Evolutionary conservation across 2,888 invertebrate species (phyloP).

Genomic region (Limnephilus marmoratus): DNA sequence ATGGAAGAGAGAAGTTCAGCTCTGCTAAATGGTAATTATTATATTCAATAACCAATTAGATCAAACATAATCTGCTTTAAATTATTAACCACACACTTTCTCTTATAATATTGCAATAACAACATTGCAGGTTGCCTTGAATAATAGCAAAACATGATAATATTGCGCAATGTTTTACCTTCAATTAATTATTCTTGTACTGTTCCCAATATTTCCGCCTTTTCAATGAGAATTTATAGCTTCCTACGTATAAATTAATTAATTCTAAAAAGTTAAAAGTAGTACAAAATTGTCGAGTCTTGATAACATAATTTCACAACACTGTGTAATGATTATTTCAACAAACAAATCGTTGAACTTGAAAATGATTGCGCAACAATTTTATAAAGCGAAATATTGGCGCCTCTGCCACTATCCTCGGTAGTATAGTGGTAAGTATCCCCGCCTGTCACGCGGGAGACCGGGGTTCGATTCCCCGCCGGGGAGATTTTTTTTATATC

Average conservation of each 20-base stretch:
- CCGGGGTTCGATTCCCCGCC: conserved; percentile 66
- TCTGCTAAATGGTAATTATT: conserved; percentile 60
- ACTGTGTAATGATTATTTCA: conserved; percentile 17
- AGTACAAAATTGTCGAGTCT: background rate
- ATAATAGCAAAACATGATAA: background rate
- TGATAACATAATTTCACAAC: conserved; percentile 22
- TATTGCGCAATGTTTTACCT: background rate
- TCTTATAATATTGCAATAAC: background rate
- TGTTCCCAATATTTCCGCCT: background rate
- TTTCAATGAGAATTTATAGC: background rate
- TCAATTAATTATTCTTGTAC: background rate
- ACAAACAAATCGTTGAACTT: background rate
- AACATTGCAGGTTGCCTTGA: background rate
- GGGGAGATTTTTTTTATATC: conserved; percentile 64
- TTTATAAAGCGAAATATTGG: conserved; percentile 9
- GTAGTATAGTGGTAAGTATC: conserved; percentile 67
- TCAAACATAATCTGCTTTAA: background rate
- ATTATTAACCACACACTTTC: background rate
- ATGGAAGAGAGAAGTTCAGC: conserved; percentile 60
- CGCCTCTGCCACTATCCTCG: conserved; percentile 55
- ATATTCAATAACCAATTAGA: background rate
- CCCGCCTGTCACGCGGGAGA: conserved; percentile 67
- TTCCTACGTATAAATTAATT: background rate
- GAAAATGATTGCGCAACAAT: background rate
- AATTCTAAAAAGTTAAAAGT: background rate